Evolutionary conservation across 2,888 invertebrate genomes (phyloP), one percentile per base, ranked within the genome.

Genomic region (Pycnomerus fuliginosus): DNA sequence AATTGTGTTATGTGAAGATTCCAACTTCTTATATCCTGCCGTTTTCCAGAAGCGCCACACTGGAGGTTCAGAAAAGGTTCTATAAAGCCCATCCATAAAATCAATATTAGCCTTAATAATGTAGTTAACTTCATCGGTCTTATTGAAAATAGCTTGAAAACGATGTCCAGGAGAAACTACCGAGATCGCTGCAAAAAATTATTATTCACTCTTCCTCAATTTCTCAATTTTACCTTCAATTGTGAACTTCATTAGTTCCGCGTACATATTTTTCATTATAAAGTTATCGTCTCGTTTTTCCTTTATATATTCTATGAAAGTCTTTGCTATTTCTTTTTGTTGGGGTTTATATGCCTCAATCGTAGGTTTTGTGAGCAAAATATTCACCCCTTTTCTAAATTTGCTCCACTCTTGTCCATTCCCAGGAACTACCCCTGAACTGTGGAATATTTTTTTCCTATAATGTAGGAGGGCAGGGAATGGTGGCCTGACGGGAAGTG

Each of bases 331-430:
- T 43, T 66, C 56, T 41, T 67, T 61, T 20, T 76, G 75, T 25
- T 57, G 53, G 1, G 65, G 60, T 11, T 71, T 61, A 55, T 75
- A 80, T 27, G 66, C 58, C 22, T 71, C 60, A 3, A 77, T 69
- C 24, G 75, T 62, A 27, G 66, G 64, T 1, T 73, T 68, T 42
- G 73, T 64, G 62, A 80, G 68, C 63, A 81, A 69, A 30, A 76
- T 71, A 38, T 73, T 74, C 2, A 78, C 70, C 1, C 75, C 76
- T 41, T 69, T 71, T 43, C 80, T 63, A 27, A 78, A 69, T 49
- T 74, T 70, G 50, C 77, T 74, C 81, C 81, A 81, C 52, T 80
- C 78, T 11, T 74, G 71, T 0, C 80, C 80, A 62, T 80, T 80
- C 31, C 76, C 76, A 45, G 79, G 77, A 8, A 80, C 77, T 3